phyloP scores from a whole-genome alignment of 2,113 vertebrate genomes.

The Rhombomys opimus region DNA sequence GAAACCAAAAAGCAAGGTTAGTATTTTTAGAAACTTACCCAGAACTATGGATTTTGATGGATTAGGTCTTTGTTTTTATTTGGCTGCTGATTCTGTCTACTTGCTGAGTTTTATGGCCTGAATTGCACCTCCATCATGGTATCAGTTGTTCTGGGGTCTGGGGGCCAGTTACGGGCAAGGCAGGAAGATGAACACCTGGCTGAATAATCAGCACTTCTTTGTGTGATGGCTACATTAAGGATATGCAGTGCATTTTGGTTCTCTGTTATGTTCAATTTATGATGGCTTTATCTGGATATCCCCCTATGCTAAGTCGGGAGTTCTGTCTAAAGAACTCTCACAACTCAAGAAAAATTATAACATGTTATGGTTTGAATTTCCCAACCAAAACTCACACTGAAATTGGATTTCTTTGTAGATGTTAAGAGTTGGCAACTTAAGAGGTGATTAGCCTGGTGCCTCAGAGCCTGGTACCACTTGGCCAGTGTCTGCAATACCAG shows the following conservation, averaged over 20 bases:
- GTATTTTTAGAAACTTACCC: too few species aligned
- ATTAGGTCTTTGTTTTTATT: neutral
- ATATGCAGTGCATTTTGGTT: neutral
- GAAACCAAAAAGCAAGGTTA: too few species aligned
- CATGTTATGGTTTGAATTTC: neutral
- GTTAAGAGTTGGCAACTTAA: neutral
- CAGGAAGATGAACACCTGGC: neutral
- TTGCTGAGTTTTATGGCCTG: neutral
- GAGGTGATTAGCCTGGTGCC: too few species aligned
- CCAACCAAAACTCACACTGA: neutral
- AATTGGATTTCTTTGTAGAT: neutral
- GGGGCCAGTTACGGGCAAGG: neutral
- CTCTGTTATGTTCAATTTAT: neutral
- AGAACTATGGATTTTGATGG: too few species aligned
- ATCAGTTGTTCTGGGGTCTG: neutral
- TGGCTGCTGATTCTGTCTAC: neutral
- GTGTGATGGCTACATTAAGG: neutral
- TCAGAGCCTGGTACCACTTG: too few species aligned
- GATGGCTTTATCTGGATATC: neutral
- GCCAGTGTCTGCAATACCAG: too few species aligned
- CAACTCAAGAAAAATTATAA: neutral
- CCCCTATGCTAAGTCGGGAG: neutral
- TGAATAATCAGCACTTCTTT: neutral
- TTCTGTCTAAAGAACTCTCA: neutral
- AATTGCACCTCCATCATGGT: too few species aligned